Evolutionary conservation across 1,140 invertebrate species (phyloP), one percentile per base, ranked within the genome.

Genomic region (Calosoma granatense): DNA sequence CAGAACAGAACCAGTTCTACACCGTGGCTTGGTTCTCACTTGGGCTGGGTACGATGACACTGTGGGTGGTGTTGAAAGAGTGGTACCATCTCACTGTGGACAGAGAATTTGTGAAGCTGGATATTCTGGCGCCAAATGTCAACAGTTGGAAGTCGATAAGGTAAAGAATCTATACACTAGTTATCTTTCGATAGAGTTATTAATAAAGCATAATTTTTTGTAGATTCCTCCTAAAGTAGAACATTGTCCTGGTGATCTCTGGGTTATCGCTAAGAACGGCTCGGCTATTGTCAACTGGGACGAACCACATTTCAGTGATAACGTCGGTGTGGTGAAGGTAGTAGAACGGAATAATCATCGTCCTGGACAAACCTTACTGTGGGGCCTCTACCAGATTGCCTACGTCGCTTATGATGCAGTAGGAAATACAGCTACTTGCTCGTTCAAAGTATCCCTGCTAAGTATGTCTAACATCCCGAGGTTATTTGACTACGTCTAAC

Each of bases 21-120:
- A 92, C 66, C 81, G 84, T 60, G 88, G 88, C 11, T 73, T 97
- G 0, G 79, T 93, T 1, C 72, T 97, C 0, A 93, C 92, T 30
- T 97, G 94, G 92, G 85, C 90, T 14, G 92, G 92, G 23, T 97
- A 95, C 69, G 92, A 97, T 67, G 83, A 90, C 54, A 86, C 87
- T 1, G 68, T 81, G 36, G 92, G 92, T 41, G 92, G 91, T n/a
- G 91, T 95, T 22, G 92, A 95, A 73, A 79, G 91, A 65, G 83
- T 90, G 36, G 90, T 92, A 4, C 92, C 92, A n/a, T 93, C 91
- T 0, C 82, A 89, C 58, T 95, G 92, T 64, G 92, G 92, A 1
- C 88, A 94, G 69, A 80, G 88, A 65, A 81, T 87, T 19, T 95
- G 92, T 67, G 84, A 88, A 12, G 84, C 86, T 53, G 92, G 92